Percentiles rank a stretch among this genome's conserved stretches.
Conservation (phyloP, 2,888 invertebrate genomes). For the Ichneumon xanthorius region DNA sequence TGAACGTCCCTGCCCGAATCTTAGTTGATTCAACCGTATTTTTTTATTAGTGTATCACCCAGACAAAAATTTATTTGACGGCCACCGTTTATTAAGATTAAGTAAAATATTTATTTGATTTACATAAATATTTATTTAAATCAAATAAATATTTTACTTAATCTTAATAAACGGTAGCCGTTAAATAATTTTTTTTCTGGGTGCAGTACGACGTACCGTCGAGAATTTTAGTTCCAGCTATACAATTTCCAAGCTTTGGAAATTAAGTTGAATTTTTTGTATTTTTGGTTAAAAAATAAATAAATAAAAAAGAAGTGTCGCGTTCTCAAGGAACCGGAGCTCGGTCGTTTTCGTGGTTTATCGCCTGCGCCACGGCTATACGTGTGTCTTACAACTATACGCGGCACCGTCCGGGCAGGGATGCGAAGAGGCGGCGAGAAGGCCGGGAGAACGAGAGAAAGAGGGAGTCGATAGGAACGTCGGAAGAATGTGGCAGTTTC, state of each 20-base stretch:
- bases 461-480: constrained; percentile 57
- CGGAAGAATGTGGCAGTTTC: constrained; percentile 78
- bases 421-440: constrained; percentile 58
- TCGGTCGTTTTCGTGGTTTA: constrained; percentile 36
- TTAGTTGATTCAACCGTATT: too few species aligned
- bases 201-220: not conserved
- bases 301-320: not conserved
- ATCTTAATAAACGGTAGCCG: too few species aligned
- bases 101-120: too few species aligned
- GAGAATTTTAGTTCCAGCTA: not conserved
- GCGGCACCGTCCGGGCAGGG: not conserved
- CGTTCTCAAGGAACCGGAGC: constrained; percentile 17
- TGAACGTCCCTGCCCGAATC: too few species aligned
- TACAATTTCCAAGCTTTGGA: not conserved
- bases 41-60: too few species aligned
- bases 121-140: too few species aligned
- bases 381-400: constrained; percentile 37
- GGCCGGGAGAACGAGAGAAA: constrained; percentile 66
- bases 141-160: too few species aligned
- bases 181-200: too few species aligned
- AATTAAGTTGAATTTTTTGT: too few species aligned
- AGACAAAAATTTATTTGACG: too few species aligned
- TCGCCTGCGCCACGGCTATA: not conserved
- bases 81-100: too few species aligned
- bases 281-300: not conserved